phyloP scores from a whole-genome alignment of 2,888 invertebrate genomes.

The Nemotelus nigrinus region DNA sequence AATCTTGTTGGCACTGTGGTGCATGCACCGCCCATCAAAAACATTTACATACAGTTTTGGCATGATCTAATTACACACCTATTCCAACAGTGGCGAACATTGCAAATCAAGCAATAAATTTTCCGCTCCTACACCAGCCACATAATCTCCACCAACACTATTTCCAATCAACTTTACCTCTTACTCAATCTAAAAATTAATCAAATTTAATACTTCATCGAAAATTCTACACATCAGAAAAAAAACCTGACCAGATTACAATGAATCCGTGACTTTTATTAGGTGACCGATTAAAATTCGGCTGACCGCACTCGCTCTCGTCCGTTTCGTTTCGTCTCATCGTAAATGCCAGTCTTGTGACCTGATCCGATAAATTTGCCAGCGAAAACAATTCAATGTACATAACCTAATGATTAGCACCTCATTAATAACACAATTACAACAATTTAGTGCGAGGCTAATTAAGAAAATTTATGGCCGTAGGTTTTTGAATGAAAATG shows the following conservation, averaged over 20 bases:
- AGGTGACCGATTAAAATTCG: constrained; percentile 1
- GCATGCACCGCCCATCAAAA: too few species aligned
- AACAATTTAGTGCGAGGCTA: constrained; percentile 50
- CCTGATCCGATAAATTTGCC: constrained; percentile 36
- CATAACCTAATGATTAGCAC: constrained; percentile 49
- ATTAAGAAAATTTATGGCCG: constrained; percentile 50
- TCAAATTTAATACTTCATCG: not conserved
- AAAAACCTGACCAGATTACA: too few species aligned
- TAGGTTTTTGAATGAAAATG: constrained; percentile 46
- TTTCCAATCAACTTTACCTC: too few species aligned
- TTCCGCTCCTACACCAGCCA: too few species aligned
- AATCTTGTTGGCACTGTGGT: too few species aligned
- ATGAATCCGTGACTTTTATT: not conserved
- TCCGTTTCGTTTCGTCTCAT: too few species aligned
- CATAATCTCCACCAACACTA: too few species aligned
- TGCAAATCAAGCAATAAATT: too few species aligned
- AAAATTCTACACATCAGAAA: not conserved
- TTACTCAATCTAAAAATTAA: not conserved
- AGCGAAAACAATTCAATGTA: constrained; percentile 45
- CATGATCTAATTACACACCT: too few species aligned
- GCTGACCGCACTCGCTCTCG: not conserved
- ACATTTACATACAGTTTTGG: too few species aligned
- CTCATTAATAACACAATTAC: constrained; percentile 51
- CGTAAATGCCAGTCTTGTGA: not conserved
- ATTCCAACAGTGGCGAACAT: too few species aligned